Percentiles rank a stretch among this genome's conserved stretches.
These are phyloP conservation scores for Strigamia transsilvanica DNA, from an alignment of 2,888 invertebrate species.

Conservation along the genomic window DNA sequence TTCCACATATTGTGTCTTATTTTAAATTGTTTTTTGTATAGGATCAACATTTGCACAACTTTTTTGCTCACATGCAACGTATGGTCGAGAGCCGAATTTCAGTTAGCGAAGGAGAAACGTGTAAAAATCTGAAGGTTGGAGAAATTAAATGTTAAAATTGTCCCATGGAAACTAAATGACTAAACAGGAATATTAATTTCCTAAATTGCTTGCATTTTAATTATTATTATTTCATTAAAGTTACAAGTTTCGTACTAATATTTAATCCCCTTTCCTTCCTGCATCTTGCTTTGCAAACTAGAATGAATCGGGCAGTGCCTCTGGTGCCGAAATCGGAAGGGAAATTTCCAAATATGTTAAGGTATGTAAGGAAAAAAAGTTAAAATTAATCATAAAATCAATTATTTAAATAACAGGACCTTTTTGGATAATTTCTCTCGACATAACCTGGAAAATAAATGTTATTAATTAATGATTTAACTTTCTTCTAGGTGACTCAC, in stretches of 20 bases:
- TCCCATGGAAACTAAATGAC: background rate
- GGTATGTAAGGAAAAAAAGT: constrained; percentile 56
- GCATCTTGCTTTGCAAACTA: constrained; percentile 24
- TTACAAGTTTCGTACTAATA: constrained; percentile 7
- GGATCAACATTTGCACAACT: constrained; percentile 86
- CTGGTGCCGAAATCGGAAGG: constrained; percentile 57
- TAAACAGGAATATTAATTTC: constrained; percentile 28
- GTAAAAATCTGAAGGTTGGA: constrained; percentile 67
- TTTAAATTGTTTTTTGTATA: constrained; percentile 60
- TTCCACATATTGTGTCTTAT: background rate
- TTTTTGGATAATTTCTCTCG: constrained; percentile 4
- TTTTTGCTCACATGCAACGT: constrained; percentile 85
- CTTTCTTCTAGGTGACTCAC: constrained; percentile 59
- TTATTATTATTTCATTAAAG: background rate
- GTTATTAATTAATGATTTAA: constrained; percentile 33
- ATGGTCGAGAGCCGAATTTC: constrained; percentile 72
- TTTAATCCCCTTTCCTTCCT: background rate
- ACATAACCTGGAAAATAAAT: background rate
- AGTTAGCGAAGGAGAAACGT: constrained; percentile 75
- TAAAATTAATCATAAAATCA: background rate
- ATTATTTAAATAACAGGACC: background rate
- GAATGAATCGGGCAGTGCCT: constrained; percentile 51
- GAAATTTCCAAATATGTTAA: constrained; percentile 58
- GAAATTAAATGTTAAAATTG: background rate
- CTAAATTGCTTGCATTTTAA: constrained; percentile 17